Evolutionary conservation across 2,113 vertebrate genomes (phyloP), one percentile per base, ranked within the genome.

Genomic region (Perca schrenkii): DNA sequence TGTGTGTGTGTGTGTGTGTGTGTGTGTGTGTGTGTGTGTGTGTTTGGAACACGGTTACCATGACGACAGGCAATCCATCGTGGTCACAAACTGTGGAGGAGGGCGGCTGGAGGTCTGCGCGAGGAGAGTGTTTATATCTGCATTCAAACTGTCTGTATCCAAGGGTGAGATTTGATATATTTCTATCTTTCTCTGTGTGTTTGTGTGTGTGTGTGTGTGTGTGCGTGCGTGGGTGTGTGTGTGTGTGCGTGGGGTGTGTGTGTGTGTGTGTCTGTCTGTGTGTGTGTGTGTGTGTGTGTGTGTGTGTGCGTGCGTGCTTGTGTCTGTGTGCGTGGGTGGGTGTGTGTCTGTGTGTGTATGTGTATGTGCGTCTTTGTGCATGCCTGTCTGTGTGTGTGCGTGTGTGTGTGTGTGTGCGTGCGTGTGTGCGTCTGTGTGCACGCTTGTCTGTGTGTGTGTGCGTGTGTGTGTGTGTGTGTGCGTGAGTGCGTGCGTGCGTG

Each of bases 21-120:
- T 91, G 34, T 31, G 31, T 31, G 31, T 31, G 31, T 31, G 3
- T 53, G 47, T 70, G 69, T 91, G 34, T 52, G 40, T 69, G 76
- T 70, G 88, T 90, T 87, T 91, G 40, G 70, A 73, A 13, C 66
- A 6, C 0, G 15, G 91, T 93, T 88, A 25, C 85, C 68, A 56
- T 82, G 81, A 73, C 6, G 58, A 91, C 87, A 34, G 34, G 79
- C 83, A 70, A 64, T 87, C 85, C 79, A 85, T 91, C 76, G 74
- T 64, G 80, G 80, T 88, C 78, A 43, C 66, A 86, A 87, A 87
- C 46, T 91, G 83, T 81, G 75, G 72, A 87, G 78, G 74, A 86
- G 57, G 70, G 84, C 11, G 64, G 73, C 62, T 52, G 70, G 66
- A 72, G 66, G 82, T 87, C 71, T 72, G 50, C 53, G 36, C 53